Conservation (phyloP, 2,888 invertebrate species). For the Anthrax anthrax region DNA sequence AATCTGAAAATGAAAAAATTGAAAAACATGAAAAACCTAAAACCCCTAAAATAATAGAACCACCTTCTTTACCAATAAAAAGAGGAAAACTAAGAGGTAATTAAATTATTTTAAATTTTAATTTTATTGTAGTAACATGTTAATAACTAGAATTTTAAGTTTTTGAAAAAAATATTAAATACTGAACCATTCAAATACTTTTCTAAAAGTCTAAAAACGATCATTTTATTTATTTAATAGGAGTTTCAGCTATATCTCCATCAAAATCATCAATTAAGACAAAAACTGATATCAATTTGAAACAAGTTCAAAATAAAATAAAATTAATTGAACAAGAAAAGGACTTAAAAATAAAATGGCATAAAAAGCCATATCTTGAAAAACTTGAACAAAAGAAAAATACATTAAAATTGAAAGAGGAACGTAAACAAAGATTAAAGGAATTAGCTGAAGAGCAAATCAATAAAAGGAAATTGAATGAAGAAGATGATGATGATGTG, state of each 20-base stretch:
- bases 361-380: slow-evolving; percentile 18
- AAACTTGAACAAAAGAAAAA: slow-evolving; percentile 14
- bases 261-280: background rate
- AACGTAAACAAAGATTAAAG: slow-evolving; percentile 22
- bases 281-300: background rate
- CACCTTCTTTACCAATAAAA: slow-evolving; percentile 21
- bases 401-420: slow-evolving; percentile 16
- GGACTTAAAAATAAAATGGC: slow-evolving; percentile 23
- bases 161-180: too few relatives aligned
- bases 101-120: background rate
- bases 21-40: slow-evolving; percentile 9
- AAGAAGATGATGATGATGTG: slow-evolving; percentile 6
- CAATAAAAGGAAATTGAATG: slow-evolving; percentile 11
- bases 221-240: background rate
- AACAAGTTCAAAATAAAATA: slow-evolving; percentile 5
- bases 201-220: too few relatives aligned
- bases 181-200: too few relatives aligned
- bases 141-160: too few relatives aligned
- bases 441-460: slow-evolving; percentile 17
- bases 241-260: background rate
- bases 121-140: too few relatives aligned
- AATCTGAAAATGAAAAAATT: too few relatives aligned
- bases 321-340: slow-evolving; percentile 9
- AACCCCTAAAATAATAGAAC: slow-evolving; percentile 20
- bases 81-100: slow-evolving; percentile 24